Evolutionary conservation across 2,113 vertebrate species (phyloP), one percentile per base, ranked within the genome.

Genomic region (Orcinus orca): DNA sequence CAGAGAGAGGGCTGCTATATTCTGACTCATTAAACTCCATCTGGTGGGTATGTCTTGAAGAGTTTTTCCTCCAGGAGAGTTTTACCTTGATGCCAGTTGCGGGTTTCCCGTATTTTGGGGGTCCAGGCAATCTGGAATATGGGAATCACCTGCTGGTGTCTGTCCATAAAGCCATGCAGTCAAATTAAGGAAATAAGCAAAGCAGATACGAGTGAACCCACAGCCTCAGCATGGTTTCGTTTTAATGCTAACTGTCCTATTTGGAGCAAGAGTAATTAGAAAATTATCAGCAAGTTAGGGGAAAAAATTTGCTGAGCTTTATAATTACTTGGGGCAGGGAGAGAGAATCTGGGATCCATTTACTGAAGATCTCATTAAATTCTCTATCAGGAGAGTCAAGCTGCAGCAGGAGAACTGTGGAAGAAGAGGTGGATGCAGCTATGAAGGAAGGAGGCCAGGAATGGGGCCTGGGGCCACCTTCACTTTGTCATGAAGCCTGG

Each of bases 231-330:
- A 29, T 97, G 97, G 93, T 95, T 97, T 98, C 93, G 83, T 96
- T 97, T 97, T 98, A 97, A 97, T 96, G 97, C 41, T 97, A 97
- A 96, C 95, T 97, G 94, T 98, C 97, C 97, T 98, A 97, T 98
- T 98, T 98, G 97, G 88, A 98, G 97, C 89, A 97, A 98, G 97
- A 98, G 96, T 97, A 98, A 98, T 98, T 98, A 98, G 98, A 97
- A 98, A 97, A 98, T 96, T 97, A 96, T 95, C 96, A 97, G 98
- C 96, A 96, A 97, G 96, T 98, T 98, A 98, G 83, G 65, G 79
- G 92, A 29, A 97, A 98, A 98, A 97, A 95, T 95, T 94, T 98
- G 96, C 96, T 97, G 92, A 96, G 97, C 90, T 95, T 96, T 92
- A 96, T 98, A 97, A 98, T 98, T 97, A 97, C 96, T 97, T 90